Percentiles rank a stretch among this genome's conserved stretches.
These are phyloP conservation scores for Grus americana DNA, from an alignment of 2,113 vertebrate genomes.

Conservation along the genomic window DNA sequence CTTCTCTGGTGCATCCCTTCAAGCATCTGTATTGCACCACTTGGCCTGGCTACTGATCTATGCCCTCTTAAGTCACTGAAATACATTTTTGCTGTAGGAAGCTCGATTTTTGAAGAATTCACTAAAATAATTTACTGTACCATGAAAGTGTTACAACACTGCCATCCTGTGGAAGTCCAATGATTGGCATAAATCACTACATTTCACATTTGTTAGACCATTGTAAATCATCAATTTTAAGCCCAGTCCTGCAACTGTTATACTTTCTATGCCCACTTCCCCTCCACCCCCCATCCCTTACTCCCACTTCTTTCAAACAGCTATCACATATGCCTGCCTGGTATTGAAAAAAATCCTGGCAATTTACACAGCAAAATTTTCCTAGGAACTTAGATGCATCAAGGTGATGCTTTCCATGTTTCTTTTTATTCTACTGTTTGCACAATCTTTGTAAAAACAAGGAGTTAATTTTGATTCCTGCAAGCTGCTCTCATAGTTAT, in stretches of 20 bases:
- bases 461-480: neutral
- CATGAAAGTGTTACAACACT: constrained; percentile 67
- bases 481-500: neutral
- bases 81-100: neutral
- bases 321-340: neutral
- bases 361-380: neutral
- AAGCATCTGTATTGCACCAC: neutral
- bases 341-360: neutral
- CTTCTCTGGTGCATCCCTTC: neutral
- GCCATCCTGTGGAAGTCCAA: constrained; percentile 77
- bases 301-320: neutral
- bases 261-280: neutral
- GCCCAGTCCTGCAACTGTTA: neutral
- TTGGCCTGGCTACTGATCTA: neutral
- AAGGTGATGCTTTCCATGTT: neutral
- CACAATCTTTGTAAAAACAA: neutral
- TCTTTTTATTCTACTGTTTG: neutral
- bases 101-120: constrained; percentile 19
- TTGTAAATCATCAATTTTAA: neutral
- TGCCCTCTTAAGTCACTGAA: neutral
- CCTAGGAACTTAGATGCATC: neutral
- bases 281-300: neutral
- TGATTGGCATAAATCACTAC: constrained; percentile 59
- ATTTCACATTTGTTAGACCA: neutral
- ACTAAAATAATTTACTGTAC: constrained; percentile 55